Percentiles rank a stretch among this genome's conserved stretches.
Evolutionary conservation across 2,797 vertebrate species (phyloP).

Genomic region (Parambassis ranga): DNA sequence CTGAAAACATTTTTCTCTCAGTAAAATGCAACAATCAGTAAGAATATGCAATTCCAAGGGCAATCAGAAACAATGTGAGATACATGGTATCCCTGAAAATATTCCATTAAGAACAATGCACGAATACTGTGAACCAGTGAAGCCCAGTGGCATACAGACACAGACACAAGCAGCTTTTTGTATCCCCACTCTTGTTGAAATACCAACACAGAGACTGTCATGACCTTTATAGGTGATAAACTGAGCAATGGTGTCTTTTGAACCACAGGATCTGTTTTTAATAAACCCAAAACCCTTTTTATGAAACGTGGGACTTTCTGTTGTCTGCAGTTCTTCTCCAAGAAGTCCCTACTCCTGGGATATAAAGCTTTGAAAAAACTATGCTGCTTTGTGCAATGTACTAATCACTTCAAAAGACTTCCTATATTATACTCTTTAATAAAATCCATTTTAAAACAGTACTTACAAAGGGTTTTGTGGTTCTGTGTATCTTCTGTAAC

Average conservation of each 20-base stretch:
- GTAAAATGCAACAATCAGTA: no score
- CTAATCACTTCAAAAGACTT: no score
- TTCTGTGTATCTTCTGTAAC: no score
- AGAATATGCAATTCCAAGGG: neutral
- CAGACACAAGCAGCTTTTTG: neutral
- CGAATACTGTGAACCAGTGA: neutral
- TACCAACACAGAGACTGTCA: neutral
- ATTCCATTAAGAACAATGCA: neutral
- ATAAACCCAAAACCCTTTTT: neutral
- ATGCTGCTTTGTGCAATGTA: no score
- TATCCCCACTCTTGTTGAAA: neutral
- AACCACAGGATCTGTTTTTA: neutral
- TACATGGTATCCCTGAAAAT: neutral
- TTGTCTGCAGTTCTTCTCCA: neutral
- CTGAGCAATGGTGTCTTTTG: neutral
- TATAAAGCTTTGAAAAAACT: no score
- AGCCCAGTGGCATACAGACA: neutral
- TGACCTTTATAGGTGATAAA: neutral
- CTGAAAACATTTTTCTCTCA: no score
- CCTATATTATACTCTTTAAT: no score
- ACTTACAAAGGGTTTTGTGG: no score
- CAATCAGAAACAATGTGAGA: neutral
- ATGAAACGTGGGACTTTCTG: neutral
- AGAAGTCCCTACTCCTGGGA: neutral
- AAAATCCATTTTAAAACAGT: no score